Evolutionary conservation across 2,888 invertebrate genomes (phyloP), one percentile per base, ranked within the genome.

Genomic region (Ochlodes sylvanus): DNA sequence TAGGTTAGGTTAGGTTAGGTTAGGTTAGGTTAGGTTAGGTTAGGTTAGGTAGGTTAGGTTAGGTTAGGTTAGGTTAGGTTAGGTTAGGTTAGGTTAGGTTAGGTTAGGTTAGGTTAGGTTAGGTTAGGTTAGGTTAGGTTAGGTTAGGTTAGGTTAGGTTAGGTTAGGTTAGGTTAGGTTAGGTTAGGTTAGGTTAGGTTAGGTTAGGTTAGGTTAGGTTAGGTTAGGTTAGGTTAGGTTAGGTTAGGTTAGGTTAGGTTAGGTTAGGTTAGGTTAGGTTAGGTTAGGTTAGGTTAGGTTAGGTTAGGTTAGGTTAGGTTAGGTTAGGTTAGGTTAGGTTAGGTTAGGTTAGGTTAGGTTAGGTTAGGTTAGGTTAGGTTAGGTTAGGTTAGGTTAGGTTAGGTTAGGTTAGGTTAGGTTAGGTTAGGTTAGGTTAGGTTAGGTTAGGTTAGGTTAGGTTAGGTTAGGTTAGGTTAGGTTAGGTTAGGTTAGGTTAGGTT

Each of bases 171-270:
- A 50, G 50, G 50, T 50, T 50, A 50, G 50, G 50, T 50, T 50
- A 50, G 50, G 50, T 50, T 50, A 50, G 50, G 50, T 50, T 50
- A 50, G 50, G 70, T 69, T 70, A 66, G 69, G 69, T 66, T 69
- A 66, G 70, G 70, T 70, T 70, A 70, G 70, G 70, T 70, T 70
- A 70, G 70, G 70, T 70, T 70, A 70, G 70, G 69, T 69, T 69
- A 69, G 69, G 69, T 69, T 69, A 66, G 69, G 70, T 70, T 70
- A 70, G 70, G 70, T 70, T 71, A 71, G 71, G 65, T 69, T 66
- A 61, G 70, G 50, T 64, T 70, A 64, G 65, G 70, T 70, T 70
- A 68, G 70, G 70, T 70, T 70, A 70, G 70, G 70, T 70, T 70
- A 70, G 70, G 70, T 70, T 70, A 68, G 70, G 70, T 70, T 70